Conservation (phyloP, 2,113 vertebrate genomes). For the Odobenus rosmarus region DNA sequence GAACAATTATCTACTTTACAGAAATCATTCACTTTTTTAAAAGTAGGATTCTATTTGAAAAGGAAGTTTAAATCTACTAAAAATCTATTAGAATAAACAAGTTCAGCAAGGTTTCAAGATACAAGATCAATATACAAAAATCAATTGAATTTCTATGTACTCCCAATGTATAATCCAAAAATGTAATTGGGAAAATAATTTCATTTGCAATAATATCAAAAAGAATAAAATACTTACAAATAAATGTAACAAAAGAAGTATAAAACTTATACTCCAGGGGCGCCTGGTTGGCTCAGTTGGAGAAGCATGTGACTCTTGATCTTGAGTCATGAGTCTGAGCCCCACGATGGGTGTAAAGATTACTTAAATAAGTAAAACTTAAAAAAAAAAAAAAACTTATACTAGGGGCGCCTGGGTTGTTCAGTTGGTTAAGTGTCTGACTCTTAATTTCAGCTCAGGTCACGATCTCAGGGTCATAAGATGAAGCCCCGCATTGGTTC, state of each 20-base stretch:
- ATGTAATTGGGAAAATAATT: constrained; percentile 41
- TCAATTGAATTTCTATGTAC: constrained; percentile 2
- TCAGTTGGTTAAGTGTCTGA: background rate
- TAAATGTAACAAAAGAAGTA: constrained; percentile 39
- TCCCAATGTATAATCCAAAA: constrained; percentile 15
- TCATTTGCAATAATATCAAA: constrained; percentile 43
- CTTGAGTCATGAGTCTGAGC: background rate
- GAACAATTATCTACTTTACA: constrained; percentile 23
- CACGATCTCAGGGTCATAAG: background rate
- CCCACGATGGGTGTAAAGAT: background rate
- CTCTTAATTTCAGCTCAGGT: background rate
- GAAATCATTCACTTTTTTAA: constrained; percentile 30
- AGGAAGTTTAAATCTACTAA: constrained; percentile 48
- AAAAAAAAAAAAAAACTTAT: background rate
- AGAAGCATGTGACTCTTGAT: background rate
- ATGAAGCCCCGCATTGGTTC: background rate
- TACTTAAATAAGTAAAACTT: background rate
- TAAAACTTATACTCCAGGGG: constrained; percentile 8
- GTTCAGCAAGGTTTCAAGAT: constrained; percentile 33
- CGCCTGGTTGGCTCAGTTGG: background rate
- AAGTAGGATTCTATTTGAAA: constrained; percentile 30
- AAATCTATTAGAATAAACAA: constrained; percentile 48
- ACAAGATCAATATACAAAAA: constrained; percentile 28
- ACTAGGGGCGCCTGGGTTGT: background rate
- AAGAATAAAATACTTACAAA: constrained; percentile 41